Percentiles rank a stretch among this genome's conserved stretches.
These are phyloP conservation scores for Semibalanus balanoides DNA, from an alignment of 1,140 invertebrate species.

Conservation along the genomic window DNA sequence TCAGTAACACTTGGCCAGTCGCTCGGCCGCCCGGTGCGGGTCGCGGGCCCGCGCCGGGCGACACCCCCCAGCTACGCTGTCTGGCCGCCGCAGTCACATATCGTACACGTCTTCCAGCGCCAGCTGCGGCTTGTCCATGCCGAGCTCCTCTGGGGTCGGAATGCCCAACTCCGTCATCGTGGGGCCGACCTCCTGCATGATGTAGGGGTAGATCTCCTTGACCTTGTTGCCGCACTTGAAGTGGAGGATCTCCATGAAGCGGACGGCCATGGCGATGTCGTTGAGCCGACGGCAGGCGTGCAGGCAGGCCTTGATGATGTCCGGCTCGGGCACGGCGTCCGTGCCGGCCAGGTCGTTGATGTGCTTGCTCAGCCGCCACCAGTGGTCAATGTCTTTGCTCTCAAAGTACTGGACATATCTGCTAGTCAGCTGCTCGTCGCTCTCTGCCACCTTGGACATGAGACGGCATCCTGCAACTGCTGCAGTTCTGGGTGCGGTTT, in stretches of 20 bases:
- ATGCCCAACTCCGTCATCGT: slow-evolving; percentile 87
- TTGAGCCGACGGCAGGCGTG: slow-evolving; percentile 84
- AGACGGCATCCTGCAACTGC: not conserved
- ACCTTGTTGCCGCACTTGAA: slow-evolving; percentile 70
- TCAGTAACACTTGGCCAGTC: not conserved
- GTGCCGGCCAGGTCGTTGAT: slow-evolving; percentile 52
- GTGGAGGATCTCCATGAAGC: slow-evolving; percentile 84
- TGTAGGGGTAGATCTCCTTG: slow-evolving; percentile 75
- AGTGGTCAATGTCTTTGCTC: slow-evolving; percentile 80
- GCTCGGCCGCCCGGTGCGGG: no score
- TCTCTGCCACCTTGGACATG: slow-evolving; percentile 17
- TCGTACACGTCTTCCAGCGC: slow-evolving; percentile 59
- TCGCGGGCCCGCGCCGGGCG: no score
- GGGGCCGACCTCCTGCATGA: slow-evolving; percentile 83
- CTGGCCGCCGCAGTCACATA: slow-evolving; percentile 23
- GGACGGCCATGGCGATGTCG: slow-evolving; percentile 78
- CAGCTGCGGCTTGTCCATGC: slow-evolving; percentile 94
- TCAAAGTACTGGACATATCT: slow-evolving; percentile 76
- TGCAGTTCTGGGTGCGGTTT: no score
- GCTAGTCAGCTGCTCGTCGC: slow-evolving; percentile 53
- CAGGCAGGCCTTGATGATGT: slow-evolving; percentile 78
- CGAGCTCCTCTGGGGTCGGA: slow-evolving; percentile 84
- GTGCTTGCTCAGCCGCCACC: slow-evolving; percentile 85
- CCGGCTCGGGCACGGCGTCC: slow-evolving; percentile 91
- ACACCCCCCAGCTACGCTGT: not conserved